These are phyloP conservation scores for Drosophila guanche DNA, from an alignment of 1,140 invertebrate species.

Conservation along the genomic window DNA sequence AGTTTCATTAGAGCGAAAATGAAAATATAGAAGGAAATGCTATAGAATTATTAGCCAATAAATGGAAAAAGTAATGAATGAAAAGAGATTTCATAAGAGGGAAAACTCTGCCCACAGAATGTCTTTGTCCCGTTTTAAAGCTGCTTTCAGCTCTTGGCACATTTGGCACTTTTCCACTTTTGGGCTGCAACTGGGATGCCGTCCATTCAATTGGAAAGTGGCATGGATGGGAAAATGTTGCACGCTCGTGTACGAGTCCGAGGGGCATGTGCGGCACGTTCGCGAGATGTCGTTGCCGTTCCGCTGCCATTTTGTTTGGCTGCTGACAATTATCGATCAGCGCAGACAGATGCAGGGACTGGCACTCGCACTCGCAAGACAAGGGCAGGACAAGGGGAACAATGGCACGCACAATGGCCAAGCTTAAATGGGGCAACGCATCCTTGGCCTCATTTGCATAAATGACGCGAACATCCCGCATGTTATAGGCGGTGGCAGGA, in stretches of 20 bases:
- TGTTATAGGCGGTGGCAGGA: slow-evolving; percentile 35
- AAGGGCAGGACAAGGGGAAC: slow-evolving; percentile 8
- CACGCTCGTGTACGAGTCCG: slow-evolving; percentile 12
- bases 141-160: not conserved
- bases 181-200: not conserved
- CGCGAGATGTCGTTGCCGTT: slow-evolving; percentile 63
- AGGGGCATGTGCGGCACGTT: slow-evolving; percentile 55
- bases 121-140: not conserved
- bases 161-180: slow-evolving; percentile 18
- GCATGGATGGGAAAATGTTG: slow-evolving; percentile 36
- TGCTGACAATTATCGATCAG: slow-evolving; percentile 77
- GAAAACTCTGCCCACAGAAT: too few species aligned
- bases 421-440: slow-evolving; percentile 71
- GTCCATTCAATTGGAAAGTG: slow-evolving; percentile 45
- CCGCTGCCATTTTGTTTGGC: slow-evolving; percentile 52
- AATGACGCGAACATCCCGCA: slow-evolving; percentile 66
- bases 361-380: not conserved
- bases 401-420: slow-evolving; percentile 66
- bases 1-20: slow-evolving; percentile 66
- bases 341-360: slow-evolving; percentile 10
- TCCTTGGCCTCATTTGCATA: slow-evolving; percentile 80
- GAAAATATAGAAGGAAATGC: slow-evolving; percentile 48
- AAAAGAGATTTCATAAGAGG: too few species aligned
- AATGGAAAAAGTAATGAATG: not conserved
- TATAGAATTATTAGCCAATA: slow-evolving; percentile 34